phyloP scores from a whole-genome alignment of 2,797 vertebrate genomes.

The Microctenopoma stevenorrisi region DNA sequence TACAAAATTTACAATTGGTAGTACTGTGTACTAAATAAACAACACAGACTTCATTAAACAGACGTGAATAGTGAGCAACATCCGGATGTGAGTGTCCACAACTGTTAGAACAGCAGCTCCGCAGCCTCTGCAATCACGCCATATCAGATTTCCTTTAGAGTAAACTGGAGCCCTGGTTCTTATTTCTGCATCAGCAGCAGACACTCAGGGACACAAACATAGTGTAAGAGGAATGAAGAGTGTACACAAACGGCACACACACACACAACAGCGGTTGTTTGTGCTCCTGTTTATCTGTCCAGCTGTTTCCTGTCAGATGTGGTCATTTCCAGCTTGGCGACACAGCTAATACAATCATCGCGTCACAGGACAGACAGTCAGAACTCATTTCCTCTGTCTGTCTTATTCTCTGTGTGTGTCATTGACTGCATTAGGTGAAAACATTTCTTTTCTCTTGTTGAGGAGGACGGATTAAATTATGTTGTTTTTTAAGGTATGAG shows the following conservation, averaged over 20 bases:
- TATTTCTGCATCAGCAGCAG: slow-evolving; percentile 29
- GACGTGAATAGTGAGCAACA: not conserved
- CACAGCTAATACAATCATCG: slow-evolving; percentile 67
- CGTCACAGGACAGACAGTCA: slow-evolving; percentile 51
- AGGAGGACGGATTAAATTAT: not conserved
- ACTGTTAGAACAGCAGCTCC: slow-evolving; percentile 18
- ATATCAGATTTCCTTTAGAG: slow-evolving; percentile 15
- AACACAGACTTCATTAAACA: not conserved
- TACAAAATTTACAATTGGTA: too few relatives aligned
- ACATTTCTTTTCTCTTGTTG: slow-evolving; percentile 11
- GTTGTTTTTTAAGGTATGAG: not conserved
- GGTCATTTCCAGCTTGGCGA: slow-evolving; percentile 67
- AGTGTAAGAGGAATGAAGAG: slow-evolving; percentile 22
- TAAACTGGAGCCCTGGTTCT: slow-evolving; percentile 14
- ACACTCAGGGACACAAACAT: slow-evolving; percentile 9
- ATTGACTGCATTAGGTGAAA: slow-evolving; percentile 13
- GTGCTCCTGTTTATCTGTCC: slow-evolving; percentile 52
- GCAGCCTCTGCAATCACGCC: not conserved
- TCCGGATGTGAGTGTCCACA: not conserved
- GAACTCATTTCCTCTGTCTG: slow-evolving; percentile 60
- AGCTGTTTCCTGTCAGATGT: slow-evolving; percentile 66
- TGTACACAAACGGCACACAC: slow-evolving; percentile 17
- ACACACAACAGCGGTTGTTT: slow-evolving; percentile 39
- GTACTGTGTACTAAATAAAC: not conserved
- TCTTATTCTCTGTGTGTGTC: slow-evolving; percentile 22